Conservation (phyloP, 2,888 invertebrate genomes). For the Cataglyphis altisquamis region DNA sequence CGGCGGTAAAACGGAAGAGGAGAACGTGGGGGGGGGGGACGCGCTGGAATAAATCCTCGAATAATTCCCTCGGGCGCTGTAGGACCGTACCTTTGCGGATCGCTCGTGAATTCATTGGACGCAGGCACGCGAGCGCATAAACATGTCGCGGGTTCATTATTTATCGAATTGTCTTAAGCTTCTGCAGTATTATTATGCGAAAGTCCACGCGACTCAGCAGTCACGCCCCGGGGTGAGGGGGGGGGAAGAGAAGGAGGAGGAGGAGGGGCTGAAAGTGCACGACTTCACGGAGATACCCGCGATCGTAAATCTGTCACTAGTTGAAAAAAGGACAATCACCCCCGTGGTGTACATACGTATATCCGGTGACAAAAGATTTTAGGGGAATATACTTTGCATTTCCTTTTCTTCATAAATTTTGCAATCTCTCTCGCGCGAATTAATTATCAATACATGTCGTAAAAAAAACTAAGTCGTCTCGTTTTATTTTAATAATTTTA, state of each 20-base stretch:
- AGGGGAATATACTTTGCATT: not conserved
- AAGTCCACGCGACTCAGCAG: slow-evolving; percentile 46
- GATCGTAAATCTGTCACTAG: slow-evolving; percentile 54
- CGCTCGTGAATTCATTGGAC: slow-evolving; percentile 70
- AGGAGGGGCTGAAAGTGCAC: slow-evolving; percentile 54
- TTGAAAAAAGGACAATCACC: slow-evolving; percentile 14
- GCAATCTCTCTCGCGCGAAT: not conserved
- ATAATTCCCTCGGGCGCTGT: slow-evolving; percentile 73
- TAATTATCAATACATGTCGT: not conserved
- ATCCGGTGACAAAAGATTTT: slow-evolving; percentile 1
- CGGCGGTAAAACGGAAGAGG: not conserved
- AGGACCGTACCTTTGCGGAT: slow-evolving; percentile 55
- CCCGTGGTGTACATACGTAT: not conserved
- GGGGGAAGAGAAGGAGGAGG: too few relatives aligned
- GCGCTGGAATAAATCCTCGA: slow-evolving; percentile 69
- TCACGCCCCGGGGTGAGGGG: slow-evolving; percentile 36
- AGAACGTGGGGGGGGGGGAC: not conserved
- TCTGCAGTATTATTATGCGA: slow-evolving; percentile 60
- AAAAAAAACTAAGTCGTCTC: not conserved
- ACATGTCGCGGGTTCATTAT: slow-evolving; percentile 80
- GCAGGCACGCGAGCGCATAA: slow-evolving; percentile 80
- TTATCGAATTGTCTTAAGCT: slow-evolving; percentile 81
- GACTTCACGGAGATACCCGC: slow-evolving; percentile 14
- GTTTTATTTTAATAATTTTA: not conserved
- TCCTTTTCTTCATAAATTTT: not conserved